Evolutionary conservation across 2,888 invertebrate species (phyloP), one percentile per base, ranked within the genome.

Genomic region (Macrosoma leucophasiata): DNA sequence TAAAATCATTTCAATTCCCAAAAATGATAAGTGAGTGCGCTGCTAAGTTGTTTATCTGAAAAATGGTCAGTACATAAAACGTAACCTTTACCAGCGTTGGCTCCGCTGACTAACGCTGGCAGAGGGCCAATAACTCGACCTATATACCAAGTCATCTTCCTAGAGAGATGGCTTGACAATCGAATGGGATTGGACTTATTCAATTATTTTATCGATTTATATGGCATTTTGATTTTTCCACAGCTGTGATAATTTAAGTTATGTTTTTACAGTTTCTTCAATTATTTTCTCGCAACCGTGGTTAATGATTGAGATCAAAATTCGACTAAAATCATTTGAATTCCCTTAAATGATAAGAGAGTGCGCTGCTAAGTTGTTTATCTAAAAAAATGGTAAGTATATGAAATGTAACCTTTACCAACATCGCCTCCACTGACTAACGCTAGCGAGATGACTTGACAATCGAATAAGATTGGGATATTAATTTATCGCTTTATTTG

Each of bases 51-150:
- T n/a, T n/a, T 37, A 27, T 46, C 42, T 29, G 39, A 41, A 52
- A 55, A 48, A 32, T 31, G 9, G 50, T n/a, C n/a, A 44, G 54
- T 48, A 50, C 53, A 56, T 58, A 59, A 55, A 51, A 54, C 57
- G 62, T 76, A 79, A 78, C 77, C 76, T 79, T 79, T 78, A 58
- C 46, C 45, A 52, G 48, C 46, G 55, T 66, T 69, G 71, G 70
- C 72, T 59, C 50, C 66, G 56, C 65, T 81, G 81, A 79, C 65
- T 79, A 77, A 79, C 55, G 43, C 58, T 82, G 82, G 82, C 77
- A 51, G 8, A 5, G 7, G 25, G 73, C 82, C 82, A 82, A 70
- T 63, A 35, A 47, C 64, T 66, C 79, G 82, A 82, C 82, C 82
- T 78, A 82, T 70, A 73, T 81, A 73, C 73, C 54, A 52, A 44